Percentiles rank a stretch among this genome's conserved stretches.
phyloP scores from a whole-genome alignment of 1,140 invertebrate species.

The Schmidtea mediterranea region DNA sequence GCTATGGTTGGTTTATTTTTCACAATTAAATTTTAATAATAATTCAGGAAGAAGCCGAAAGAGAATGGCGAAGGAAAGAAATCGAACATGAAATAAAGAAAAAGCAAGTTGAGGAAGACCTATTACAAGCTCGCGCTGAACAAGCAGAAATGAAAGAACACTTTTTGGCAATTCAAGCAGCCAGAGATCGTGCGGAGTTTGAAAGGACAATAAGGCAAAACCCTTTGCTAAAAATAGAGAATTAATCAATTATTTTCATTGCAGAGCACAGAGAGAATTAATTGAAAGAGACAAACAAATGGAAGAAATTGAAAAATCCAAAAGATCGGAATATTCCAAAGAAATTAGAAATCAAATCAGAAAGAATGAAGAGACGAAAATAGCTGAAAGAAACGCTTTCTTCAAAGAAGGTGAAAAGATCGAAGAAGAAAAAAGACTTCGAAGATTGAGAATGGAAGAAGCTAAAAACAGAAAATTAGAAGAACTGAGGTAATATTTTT shows the following conservation, averaged over 20 bases:
- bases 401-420: conserved; percentile 26
- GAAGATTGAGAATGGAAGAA: conserved; percentile 21
- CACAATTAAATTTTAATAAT: no score
- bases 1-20: conserved; percentile 9
- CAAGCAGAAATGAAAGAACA: conserved; percentile 26
- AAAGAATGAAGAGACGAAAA: conserved; percentile 20
- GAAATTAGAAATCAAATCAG: conserved; percentile 23
- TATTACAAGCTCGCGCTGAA: conserved; percentile 19
- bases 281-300: conserved; percentile 23
- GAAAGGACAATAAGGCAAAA: conserved; percentile 23
- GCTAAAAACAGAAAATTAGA: conserved; percentile 25
- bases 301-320: conserved; percentile 14
- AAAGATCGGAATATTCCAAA: conserved; percentile 15
- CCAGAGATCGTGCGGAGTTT: conserved; percentile 24
- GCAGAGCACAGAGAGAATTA: conserved; percentile 25
- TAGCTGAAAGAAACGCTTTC: conserved; percentile 20
- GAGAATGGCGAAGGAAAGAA: conserved; percentile 26
- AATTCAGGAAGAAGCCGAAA: conserved; percentile 21
- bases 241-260: background rate
- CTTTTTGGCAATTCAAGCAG: conserved; percentile 25
- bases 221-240: background rate
- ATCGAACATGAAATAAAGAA: conserved; percentile 20
- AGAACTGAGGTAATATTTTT: conserved; percentile 17
- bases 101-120: conserved; percentile 17
- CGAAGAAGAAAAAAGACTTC: conserved; percentile 21